Base-by-base conservation (phyloP, 2,888 invertebrate species). In the Antitype chi region DNA sequence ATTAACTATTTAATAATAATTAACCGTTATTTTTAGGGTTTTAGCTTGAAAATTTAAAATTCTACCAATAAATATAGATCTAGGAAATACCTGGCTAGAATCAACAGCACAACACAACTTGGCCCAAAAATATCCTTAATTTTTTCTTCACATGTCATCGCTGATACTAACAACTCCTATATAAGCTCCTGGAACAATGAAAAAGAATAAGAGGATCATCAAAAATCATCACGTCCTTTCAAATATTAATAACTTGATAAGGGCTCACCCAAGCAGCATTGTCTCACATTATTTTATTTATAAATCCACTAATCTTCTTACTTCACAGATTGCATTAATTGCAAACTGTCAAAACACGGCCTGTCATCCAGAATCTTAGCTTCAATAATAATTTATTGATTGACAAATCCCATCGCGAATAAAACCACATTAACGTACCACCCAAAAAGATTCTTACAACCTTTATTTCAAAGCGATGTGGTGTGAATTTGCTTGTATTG, bases 341-440 rank as follows among this genome's bases (percentile, higher is more conserved):
- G 89, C 88, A 90, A 89, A 85, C 91, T 89, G 93, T 95, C 95
- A 94, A 93, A 94, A 95, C 94, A 94, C 78, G 80, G 84, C 77
- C 85, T 72, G 71, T 70, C 85, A 71, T 88, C 89, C 83, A 85
- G 85, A 88, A 88, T 72, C 68, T 90, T 85, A 78, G 79, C 88
- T 84, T 88, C 87, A 87, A 86, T 86, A 78, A 81, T 79, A 82
- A 91, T 90, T 91, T 89, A 88, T 87, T 92, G 92, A 93, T 91
- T 93, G 94, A 94, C 95, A 93, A 95, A 95, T 94, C 94, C 93
- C 87, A 87, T 91, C 89, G 82, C 84, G 81, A 79, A 84, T 71
- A 72, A 76, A 74, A 81, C 87, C 63, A 75, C 13, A 20, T 74
- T 72, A 62, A 25, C 25, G 28, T 47, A 49, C 28, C 55, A 78